Conservation (phyloP, 2,888 invertebrate species). For the Ptychoptera contaminata region DNA sequence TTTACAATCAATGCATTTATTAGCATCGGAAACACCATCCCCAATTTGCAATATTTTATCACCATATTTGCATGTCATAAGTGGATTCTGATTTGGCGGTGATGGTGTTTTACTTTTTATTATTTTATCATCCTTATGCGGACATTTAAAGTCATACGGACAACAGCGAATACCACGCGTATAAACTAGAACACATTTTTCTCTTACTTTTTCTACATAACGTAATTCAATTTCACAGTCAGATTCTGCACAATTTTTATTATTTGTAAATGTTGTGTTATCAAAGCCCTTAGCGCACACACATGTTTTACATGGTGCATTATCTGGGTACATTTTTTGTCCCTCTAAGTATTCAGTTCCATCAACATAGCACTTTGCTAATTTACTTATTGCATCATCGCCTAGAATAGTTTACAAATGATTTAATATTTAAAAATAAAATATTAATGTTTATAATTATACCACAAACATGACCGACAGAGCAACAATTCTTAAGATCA, state of each 20-base stretch:
- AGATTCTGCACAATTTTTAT: constrained; percentile 12
- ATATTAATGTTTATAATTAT: no score
- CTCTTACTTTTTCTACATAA: constrained; percentile 9
- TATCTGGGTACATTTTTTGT: constrained; percentile 31
- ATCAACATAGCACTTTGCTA: constrained; percentile 32
- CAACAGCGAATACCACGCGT: constrained; percentile 12
- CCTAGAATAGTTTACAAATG: no score
- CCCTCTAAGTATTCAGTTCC: constrained; percentile 34
- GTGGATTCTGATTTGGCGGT: constrained; percentile 3
- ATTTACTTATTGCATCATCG: no score
- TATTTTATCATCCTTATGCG: background rate
- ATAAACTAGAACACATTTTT: constrained; percentile 14
- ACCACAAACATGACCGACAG: background rate
- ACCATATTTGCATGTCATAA: constrained; percentile 29
- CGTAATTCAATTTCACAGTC: constrained; percentile 13
- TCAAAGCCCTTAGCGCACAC: constrained; percentile 8
- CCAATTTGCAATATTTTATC: constrained; percentile 31
- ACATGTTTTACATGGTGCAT: constrained; percentile 18
- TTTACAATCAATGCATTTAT: constrained; percentile 30
- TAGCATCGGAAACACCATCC: constrained; percentile 30
- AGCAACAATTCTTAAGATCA: background rate
- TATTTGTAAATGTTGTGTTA: constrained; percentile 8
- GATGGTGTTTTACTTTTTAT: background rate
- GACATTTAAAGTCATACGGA: constrained; percentile 14
- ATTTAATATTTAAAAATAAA: no score